Evolutionary conservation across 2,888 invertebrate genomes (phyloP).

Genomic region (Thelaira solivaga): DNA sequence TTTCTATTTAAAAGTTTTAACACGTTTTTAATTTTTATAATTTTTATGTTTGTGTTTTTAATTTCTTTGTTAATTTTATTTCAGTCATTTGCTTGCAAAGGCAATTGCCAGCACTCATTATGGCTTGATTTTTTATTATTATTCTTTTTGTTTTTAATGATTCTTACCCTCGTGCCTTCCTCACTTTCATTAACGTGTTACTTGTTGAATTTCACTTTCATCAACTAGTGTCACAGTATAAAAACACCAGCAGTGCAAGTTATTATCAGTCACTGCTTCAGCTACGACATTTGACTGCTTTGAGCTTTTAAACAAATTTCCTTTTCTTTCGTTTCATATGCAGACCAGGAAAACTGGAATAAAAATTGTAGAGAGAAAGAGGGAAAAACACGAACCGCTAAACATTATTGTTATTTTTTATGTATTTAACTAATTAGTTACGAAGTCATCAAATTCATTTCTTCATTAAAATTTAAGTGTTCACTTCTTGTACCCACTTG

Average conservation of each 20-base stretch:
- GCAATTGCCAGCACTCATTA: constrained; percentile 21
- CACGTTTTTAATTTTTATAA: constrained; percentile 74
- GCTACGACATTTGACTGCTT: constrained; percentile 1
- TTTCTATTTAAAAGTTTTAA: constrained; percentile 67
- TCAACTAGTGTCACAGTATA: constrained; percentile 42
- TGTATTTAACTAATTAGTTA: constrained; percentile 74
- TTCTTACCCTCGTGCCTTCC: background rate
- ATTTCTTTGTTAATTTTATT: constrained; percentile 63
- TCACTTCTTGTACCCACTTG: constrained; percentile 54
- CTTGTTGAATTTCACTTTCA: constrained; percentile 59
- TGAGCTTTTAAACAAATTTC: constrained; percentile 6
- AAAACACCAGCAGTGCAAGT: constrained; percentile 17
- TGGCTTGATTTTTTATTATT: constrained; percentile 44
- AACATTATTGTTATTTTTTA: constrained; percentile 67
- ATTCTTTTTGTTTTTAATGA: constrained; percentile 33
- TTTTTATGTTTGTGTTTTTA: constrained; percentile 69
- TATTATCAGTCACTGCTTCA: background rate
- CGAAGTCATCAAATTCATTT: constrained; percentile 72
- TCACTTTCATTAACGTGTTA: constrained; percentile 27
- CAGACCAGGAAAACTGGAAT: constrained; percentile 5
- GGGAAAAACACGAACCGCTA: constrained; percentile 16
- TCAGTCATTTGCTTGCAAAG: constrained; percentile 1
- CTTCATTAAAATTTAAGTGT: constrained; percentile 68
- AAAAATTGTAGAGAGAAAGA: too few relatives aligned
- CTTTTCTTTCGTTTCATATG: constrained; percentile 26